Conservation (phyloP, 2,797 vertebrate genomes). For the Macrochelys suwanniensis region DNA sequence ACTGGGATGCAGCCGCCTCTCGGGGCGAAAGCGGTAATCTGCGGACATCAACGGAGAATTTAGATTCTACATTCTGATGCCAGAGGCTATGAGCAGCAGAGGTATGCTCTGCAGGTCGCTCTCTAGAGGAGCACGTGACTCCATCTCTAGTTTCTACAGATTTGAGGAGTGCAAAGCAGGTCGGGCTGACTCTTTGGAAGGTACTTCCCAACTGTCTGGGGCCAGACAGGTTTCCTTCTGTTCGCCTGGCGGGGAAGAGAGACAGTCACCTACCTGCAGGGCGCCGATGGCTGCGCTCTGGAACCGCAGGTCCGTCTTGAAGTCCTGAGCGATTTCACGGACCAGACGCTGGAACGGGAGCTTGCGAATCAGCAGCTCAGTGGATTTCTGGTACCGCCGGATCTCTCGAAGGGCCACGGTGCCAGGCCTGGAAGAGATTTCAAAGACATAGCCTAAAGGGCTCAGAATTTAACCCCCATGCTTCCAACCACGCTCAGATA, state of each 20-base stretch:
- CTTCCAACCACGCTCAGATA: too few relatives aligned
- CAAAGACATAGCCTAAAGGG: neutral
- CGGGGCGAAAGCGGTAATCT: neutral
- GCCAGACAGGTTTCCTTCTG: neutral
- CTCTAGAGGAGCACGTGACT: neutral
- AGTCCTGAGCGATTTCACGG: constrained; percentile 87
- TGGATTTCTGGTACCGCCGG: constrained; percentile 89
- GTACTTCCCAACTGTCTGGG: neutral
- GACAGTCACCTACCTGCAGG: constrained; percentile 26
- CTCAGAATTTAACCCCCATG: neutral
- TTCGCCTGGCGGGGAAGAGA: neutral
- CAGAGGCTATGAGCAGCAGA: neutral
- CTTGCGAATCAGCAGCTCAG: constrained; percentile 84
- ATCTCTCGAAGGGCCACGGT: constrained; percentile 88
- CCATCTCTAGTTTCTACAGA: neutral
- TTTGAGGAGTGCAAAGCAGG: neutral
- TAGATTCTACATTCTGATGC: neutral
- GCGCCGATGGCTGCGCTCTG: constrained; percentile 82
- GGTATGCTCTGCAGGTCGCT: neutral
- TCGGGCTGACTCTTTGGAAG: neutral
- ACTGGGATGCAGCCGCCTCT: neutral
- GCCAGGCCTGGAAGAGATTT: constrained; percentile 79
- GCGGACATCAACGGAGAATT: neutral
- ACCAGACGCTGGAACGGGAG: constrained; percentile 80
- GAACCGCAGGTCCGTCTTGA: constrained; percentile 88